These are phyloP conservation scores for Bombyx mori DNA, from an alignment of 1,140 invertebrate genomes.

Conservation along the genomic window DNA sequence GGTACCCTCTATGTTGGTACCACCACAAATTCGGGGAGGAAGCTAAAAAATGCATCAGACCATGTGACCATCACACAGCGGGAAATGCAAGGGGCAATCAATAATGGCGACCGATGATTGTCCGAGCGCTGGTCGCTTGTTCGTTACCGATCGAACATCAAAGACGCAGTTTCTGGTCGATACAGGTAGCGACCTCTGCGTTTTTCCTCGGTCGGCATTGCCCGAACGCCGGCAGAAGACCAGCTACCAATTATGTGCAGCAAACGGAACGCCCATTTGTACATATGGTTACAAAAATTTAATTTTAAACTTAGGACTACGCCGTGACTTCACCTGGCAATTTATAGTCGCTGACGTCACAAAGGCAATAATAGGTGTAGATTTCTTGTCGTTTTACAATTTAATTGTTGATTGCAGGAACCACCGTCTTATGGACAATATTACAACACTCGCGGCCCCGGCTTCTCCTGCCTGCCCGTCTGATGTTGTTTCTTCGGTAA, in stretches of 20 bases:
- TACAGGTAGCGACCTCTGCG: slow-evolving; percentile 7
- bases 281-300: slow-evolving; percentile 11
- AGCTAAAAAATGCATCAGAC: slow-evolving; percentile 1
- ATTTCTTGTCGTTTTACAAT: too few species aligned
- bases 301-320: too few species aligned
- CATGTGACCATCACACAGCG: neutral
- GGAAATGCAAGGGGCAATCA: slow-evolving; percentile 1
- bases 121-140: slow-evolving; percentile 8
- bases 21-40: slow-evolving; percentile 1
- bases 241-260: slow-evolving; percentile 17
- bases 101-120: slow-evolving; percentile 8
- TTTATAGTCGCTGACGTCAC: too few species aligned
- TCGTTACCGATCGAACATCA: neutral
- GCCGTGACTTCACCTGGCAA: too few species aligned
- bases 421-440: too few species aligned
- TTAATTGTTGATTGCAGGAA: too few species aligned
- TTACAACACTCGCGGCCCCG: too few species aligned
- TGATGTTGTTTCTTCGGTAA: neutral
- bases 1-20: slow-evolving; percentile 6
- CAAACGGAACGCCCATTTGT: slow-evolving; percentile 18
- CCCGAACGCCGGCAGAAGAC: slow-evolving; percentile 6
- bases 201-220: slow-evolving; percentile 3
- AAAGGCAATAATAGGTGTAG: too few species aligned
- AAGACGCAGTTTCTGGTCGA: slow-evolving; percentile 7
- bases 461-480: too few species aligned